These are phyloP conservation scores for Asarcornis scutulata DNA, from an alignment of 2,113 vertebrate genomes.

Conservation along the genomic window DNA sequence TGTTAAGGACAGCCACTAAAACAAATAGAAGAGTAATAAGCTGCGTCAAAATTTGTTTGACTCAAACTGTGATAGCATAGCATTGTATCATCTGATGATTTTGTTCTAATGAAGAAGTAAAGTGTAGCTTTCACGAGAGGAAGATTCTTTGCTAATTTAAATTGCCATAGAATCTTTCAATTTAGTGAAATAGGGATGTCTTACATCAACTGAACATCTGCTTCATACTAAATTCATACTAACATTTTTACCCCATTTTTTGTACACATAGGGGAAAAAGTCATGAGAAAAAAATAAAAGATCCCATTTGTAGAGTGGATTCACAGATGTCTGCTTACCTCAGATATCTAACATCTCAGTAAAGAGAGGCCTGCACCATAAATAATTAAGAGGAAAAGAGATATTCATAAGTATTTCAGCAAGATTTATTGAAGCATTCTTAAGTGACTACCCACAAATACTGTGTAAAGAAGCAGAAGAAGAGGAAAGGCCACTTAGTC, in stretches of 20 bases:
- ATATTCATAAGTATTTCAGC: neutral
- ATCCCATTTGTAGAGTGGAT: neutral
- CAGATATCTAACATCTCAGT: neutral
- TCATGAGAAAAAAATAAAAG: neutral
- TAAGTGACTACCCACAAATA: neutral
- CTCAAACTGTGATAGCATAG: rapidly evolving
- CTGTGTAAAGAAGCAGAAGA: conserved; percentile 18
- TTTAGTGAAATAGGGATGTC: neutral
- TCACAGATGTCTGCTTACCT: neutral
- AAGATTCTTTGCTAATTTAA: neutral
- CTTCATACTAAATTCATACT: neutral
- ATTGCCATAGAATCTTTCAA: neutral
- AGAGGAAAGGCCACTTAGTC: neutral
- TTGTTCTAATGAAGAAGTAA: neutral
- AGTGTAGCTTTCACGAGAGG: neutral
- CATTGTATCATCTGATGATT: neutral
- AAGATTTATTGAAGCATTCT: neutral
- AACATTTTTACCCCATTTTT: rapidly evolving
- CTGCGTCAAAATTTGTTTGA: neutral
- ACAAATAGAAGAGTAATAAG: neutral
- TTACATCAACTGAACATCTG: neutral
- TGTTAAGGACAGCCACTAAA: neutral
- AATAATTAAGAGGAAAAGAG: neutral
- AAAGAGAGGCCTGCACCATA: neutral
- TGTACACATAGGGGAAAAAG: neutral